Evolutionary conservation across 2,797 vertebrate species (phyloP).

Genomic region (Liasis olivaceus): DNA sequence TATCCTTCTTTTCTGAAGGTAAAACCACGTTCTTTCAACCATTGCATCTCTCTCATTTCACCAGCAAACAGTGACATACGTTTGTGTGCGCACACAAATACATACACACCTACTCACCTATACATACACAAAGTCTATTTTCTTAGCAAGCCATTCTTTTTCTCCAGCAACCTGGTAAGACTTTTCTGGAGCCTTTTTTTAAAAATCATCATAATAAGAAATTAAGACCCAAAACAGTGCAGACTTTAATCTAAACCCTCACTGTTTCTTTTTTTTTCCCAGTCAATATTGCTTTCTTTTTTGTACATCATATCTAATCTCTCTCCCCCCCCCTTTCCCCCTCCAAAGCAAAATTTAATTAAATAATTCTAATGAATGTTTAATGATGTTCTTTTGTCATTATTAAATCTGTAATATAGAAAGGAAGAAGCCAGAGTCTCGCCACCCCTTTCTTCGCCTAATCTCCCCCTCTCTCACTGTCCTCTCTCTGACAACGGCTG

Average conservation of each 20-base stretch:
- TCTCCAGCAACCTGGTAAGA: not conserved
- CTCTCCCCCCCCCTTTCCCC: conserved; percentile 71
- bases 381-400: conserved; percentile 91
- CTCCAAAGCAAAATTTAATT: conserved; percentile 87
- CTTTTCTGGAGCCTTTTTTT: not conserved
- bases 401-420: conserved; percentile 93
- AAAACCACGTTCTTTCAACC: not conserved
- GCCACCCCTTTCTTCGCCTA: conserved; percentile 48
- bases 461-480: conserved; percentile 24
- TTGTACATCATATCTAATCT: conserved; percentile 86
- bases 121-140: not conserved
- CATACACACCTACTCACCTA: not conserved
- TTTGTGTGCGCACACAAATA: not conserved
- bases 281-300: conserved; percentile 70
- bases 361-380: conserved; percentile 96
- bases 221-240: not conserved
- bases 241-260: conserved; percentile 51
- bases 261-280: conserved; percentile 33
- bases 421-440: conserved; percentile 83
- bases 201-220: not conserved
- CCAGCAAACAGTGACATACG: not conserved
- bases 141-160: not conserved
- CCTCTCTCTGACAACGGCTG: conserved; percentile 39
- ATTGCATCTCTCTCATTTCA: not conserved
- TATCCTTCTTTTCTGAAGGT: not conserved